A percentile compares a stretch with the other conserved stretches of the same genome.
Conservation (phyloP, 2,113 vertebrate species). For the Phycodurus eques region DNA sequence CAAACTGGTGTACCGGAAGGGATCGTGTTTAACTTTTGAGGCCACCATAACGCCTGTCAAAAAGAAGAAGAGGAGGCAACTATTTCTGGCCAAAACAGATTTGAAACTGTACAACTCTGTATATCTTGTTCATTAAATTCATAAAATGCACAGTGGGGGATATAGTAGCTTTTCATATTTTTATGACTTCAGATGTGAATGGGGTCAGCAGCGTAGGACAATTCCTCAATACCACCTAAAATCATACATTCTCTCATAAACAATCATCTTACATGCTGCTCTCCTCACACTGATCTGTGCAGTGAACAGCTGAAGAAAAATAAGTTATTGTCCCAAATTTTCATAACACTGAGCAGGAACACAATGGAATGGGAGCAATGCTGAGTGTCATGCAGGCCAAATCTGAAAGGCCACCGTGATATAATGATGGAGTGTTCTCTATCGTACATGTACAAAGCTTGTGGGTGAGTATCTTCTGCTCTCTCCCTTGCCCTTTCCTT, state of each 20-base stretch:
- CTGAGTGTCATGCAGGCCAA: slow-evolving; percentile 24
- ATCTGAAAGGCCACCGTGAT: slow-evolving; percentile 52
- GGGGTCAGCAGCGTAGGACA: background rate
- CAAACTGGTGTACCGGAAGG: too few relatives aligned
- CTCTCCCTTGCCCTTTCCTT: slow-evolving; percentile 14
- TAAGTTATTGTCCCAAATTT: slow-evolving; percentile 34
- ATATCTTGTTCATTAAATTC: too few relatives aligned
- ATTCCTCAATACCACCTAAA: background rate
- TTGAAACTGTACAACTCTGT: too few relatives aligned
- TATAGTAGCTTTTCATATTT: background rate
- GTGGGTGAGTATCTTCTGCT: slow-evolving; percentile 22
- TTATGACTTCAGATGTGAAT: background rate
- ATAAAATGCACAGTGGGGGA: background rate
- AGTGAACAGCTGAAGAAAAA: background rate
- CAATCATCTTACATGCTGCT: background rate
- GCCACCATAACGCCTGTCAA: too few relatives aligned
- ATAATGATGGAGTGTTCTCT: slow-evolving; percentile 49
- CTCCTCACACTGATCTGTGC: slow-evolving; percentile 3
- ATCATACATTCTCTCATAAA: background rate
- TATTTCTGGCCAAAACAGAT: too few relatives aligned
- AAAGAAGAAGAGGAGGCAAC: too few relatives aligned
- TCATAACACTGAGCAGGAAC: slow-evolving; percentile 16
- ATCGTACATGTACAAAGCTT: slow-evolving; percentile 26
- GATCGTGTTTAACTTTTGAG: too few relatives aligned
- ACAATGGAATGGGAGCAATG: slow-evolving; percentile 32